Base-by-base conservation (phyloP, 2,113 vertebrate genomes). In the Eulemur macaco region DNA sequence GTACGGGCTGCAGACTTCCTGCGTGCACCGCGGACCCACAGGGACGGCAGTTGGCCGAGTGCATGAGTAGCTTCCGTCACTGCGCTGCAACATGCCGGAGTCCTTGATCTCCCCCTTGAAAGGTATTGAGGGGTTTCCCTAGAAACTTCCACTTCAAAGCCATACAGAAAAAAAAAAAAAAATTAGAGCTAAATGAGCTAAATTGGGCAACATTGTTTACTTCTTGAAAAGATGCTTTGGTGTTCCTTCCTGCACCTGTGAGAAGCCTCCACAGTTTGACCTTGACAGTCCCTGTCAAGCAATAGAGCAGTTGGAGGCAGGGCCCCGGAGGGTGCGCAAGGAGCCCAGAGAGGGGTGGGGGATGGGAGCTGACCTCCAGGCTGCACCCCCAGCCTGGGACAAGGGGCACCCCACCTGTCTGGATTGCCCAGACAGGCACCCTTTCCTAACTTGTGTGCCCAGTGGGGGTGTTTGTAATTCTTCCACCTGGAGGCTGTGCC, bases 121-220 rank as follows among this genome's bases (percentile, higher is more conserved):
- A 58, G n/a, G 42, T 27, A 56, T n/a, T 81, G 85, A 91, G 93
- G 82, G 90, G 37, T 96, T 97, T 96, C 94, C 96, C 93, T 97
- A 97, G 95, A 96, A 96, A 94, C 85, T 71, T 69, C 80, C 82
- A 95, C 96, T 97, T 96, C 97, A 96, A 97, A 97, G 97, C 45
- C 83, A 42, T 87, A 83, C 63, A 94, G 93, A 52, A 47, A 86
- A 84, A 91, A 87, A 52, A 52, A 45, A 86, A 84, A 91, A 85
- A 92, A 52, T 47, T n/a, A 86, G 56, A 93, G 90, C 91, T 96
- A 96, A 92, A 86, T 95, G 56, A 93, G 90, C 91, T 96, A 96
- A 92, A 86, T 95, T 56, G 76, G 96, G 94, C 68, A 56, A n/a
- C 56, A 66, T 60, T 96, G 90, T 95, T 97, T 97, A 95, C 91